A percentile compares a stretch with the other conserved stretches of the same genome.
Evolutionary conservation across 2,113 vertebrate genomes (phyloP).

Genomic region (Corythaeola cristata): DNA sequence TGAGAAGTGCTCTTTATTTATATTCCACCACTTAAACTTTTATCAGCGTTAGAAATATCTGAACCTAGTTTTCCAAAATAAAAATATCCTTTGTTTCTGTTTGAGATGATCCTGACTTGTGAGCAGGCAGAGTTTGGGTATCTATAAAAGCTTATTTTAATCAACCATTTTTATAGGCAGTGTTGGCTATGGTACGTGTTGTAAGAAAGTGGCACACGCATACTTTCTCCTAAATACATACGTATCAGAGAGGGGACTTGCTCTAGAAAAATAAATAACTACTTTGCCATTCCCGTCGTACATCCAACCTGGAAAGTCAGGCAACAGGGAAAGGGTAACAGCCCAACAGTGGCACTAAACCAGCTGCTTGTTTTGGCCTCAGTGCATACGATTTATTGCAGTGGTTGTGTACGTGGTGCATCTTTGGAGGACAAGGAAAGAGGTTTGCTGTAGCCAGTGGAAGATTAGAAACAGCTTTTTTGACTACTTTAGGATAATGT

Average conservation of each 20-base stretch:
- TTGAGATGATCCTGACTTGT: conserved; percentile 36
- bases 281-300: not conserved
- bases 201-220: not conserved
- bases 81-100: conserved; percentile 65
- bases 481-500: not conserved
- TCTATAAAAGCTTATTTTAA: not conserved
- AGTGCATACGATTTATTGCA: fast-evolving
- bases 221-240: not conserved
- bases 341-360: not conserved
- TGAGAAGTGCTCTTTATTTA: conserved; percentile 64
- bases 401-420: not conserved
- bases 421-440: not conserved
- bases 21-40: conserved; percentile 52
- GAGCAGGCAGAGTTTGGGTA: not conserved
- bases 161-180: conserved; percentile 4
- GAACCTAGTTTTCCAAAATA: conserved; percentile 16
- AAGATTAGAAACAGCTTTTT: not conserved
- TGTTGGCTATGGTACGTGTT: not conserved
- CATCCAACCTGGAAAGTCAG: not conserved
- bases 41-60: conserved; percentile 58
- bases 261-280: not conserved
- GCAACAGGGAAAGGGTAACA: not conserved
- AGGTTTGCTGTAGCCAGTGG: not conserved
- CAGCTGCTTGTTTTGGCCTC: not conserved
- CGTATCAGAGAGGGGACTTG: not conserved